Evolutionary conservation across 2,888 invertebrate species (phyloP).

Genomic region (Anoncus sp.): DNA sequence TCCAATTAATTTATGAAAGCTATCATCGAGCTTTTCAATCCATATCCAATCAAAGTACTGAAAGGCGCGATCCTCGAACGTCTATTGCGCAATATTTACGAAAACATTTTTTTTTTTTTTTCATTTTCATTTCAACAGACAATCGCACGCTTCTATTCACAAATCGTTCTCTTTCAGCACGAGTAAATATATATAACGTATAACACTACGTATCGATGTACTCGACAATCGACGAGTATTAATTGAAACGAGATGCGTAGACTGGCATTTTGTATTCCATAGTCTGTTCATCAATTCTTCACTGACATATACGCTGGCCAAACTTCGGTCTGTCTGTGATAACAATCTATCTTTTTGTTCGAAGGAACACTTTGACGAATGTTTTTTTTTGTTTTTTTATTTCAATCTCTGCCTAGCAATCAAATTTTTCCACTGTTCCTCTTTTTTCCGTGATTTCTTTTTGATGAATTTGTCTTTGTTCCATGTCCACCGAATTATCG

Average conservation of each 20-base stretch:
- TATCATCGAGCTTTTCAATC: slow-evolving; percentile 1
- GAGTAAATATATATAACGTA: neutral
- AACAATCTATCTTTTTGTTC: neutral
- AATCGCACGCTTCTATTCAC: neutral
- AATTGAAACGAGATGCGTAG: slow-evolving; percentile 37
- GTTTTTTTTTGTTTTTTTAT: too few relatives aligned
- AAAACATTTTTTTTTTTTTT: slow-evolving; percentile 13
- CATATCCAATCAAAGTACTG: slow-evolving; percentile 18
- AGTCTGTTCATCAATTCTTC: neutral
- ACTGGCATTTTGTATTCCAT: neutral
- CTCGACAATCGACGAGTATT: slow-evolving; percentile 28
- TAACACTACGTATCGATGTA: slow-evolving; percentile 17
- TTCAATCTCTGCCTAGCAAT: neutral
- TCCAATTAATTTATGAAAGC: slow-evolving; percentile 5
- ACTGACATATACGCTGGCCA: neutral
- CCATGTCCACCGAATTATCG: neutral
- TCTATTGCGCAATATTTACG: neutral
- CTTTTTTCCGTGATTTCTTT: neutral
- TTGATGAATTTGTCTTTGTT: neutral
- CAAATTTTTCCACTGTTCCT: neutral
- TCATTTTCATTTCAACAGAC: neutral
- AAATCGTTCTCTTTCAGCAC: slow-evolving; percentile 12
- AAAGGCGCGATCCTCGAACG: slow-evolving; percentile 7
- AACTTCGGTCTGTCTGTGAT: neutral
- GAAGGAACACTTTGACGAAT: slow-evolving; percentile 16